Conservation (phyloP, 2,888 invertebrate genomes). For the Nezara viridula region DNA sequence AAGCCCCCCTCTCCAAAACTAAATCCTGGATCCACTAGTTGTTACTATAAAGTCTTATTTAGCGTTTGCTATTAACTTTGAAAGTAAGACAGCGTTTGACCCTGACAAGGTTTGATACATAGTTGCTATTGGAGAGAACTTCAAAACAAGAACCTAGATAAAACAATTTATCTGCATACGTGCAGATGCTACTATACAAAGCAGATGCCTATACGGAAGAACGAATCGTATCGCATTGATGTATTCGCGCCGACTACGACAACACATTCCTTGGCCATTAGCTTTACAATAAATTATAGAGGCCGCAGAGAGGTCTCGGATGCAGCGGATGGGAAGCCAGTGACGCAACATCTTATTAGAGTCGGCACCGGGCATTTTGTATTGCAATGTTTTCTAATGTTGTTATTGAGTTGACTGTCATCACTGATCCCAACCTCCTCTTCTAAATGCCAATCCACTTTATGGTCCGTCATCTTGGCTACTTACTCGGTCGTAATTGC, state of each 20-base stretch:
- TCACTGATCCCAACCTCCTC: neutral
- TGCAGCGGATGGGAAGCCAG: neutral
- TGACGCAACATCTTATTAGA: conserved; percentile 38
- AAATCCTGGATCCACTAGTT: no score
- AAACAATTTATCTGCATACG: neutral
- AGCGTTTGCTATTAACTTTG: no score
- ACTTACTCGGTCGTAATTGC: neutral
- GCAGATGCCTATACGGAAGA: neutral
- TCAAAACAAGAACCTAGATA: neutral
- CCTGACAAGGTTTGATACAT: no score
- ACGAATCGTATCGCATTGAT: neutral
- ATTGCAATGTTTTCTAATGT: conserved; percentile 38
- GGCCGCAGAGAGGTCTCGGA: neutral
- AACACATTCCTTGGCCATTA: neutral
- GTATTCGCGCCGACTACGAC: neutral
- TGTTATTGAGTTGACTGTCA: neutral
- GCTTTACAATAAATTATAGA: conserved; percentile 26
- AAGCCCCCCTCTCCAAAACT: no score
- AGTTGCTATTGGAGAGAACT: neutral
- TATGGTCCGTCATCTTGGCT: neutral
- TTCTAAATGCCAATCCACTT: neutral
- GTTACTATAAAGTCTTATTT: no score
- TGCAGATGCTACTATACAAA: neutral
- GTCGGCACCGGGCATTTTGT: neutral
- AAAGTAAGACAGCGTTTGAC: no score